phyloP scores from a whole-genome alignment of 2,113 vertebrate species.

The Cinclus cinclus region DNA sequence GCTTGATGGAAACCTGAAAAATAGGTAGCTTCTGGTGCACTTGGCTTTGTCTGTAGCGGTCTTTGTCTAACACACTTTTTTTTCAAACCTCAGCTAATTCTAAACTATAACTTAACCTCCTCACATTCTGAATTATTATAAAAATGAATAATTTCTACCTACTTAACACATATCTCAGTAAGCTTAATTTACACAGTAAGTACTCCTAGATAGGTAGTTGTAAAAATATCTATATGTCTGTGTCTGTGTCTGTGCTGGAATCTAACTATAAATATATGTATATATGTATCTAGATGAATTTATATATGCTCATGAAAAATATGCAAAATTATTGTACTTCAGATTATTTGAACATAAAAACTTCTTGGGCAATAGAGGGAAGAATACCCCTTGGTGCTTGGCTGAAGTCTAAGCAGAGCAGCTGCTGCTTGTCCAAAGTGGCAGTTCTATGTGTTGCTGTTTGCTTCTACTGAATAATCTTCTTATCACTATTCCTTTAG shows the following conservation, averaged over 20 bases:
- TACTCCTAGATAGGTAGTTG: background rate
- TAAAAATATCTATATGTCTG: background rate
- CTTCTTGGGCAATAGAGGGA: background rate
- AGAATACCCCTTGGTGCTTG: background rate
- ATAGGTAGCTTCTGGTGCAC: background rate
- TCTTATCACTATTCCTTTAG: background rate
- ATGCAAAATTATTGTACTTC: background rate
- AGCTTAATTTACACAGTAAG: background rate
- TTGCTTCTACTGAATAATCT: slow-evolving; percentile 3
- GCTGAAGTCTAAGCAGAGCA: background rate
- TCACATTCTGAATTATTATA: background rate
- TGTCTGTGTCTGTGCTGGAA: background rate
- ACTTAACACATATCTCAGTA: background rate
- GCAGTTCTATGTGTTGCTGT: background rate
- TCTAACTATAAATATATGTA: background rate
- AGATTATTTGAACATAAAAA: background rate
- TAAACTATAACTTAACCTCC: background rate
- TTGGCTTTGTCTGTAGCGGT: background rate
- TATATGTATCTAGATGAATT: background rate
- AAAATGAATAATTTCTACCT: background rate
- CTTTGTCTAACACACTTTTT: background rate
- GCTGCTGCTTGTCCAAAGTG: background rate
- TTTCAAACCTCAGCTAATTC: background rate
- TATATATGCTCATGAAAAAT: background rate
- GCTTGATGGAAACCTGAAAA: background rate